Conservation (phyloP, 2,797 vertebrate species). For the Manis crassicaudata region DNA sequence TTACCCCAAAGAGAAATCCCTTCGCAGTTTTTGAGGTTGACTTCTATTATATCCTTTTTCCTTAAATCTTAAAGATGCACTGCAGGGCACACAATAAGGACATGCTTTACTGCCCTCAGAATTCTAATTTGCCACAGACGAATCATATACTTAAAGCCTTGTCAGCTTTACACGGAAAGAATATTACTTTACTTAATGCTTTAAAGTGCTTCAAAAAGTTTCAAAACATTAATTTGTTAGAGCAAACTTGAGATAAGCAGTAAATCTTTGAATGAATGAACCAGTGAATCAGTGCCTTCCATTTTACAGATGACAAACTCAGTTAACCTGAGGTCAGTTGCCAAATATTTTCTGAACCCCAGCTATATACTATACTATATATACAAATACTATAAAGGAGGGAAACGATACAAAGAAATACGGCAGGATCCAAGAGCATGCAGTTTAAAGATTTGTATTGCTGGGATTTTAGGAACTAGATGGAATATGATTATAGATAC, state of each 20-base stretch:
- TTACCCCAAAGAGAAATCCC: neutral
- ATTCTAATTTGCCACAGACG: neutral
- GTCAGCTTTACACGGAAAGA: neutral
- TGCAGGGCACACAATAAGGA: too few relatives aligned
- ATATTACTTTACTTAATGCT: neutral
- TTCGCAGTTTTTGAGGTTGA: neutral
- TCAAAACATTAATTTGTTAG: neutral
- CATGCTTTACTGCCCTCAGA: neutral
- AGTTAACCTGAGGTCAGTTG: neutral
- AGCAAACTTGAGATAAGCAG: neutral
- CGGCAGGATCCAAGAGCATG: neutral
- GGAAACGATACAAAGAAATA: neutral
- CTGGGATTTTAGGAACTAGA: neutral
- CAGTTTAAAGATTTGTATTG: neutral
- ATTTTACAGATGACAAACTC: neutral
- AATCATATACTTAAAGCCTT: neutral
- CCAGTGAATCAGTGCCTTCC: neutral
- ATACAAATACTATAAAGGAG: neutral
- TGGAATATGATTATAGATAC: neutral
- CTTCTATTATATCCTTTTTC: neutral
- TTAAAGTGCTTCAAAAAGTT: neutral
- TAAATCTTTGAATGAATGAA: neutral
- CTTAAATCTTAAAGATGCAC: neutral
- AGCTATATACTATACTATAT: neutral
- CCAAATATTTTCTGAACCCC: neutral